These are phyloP conservation scores for Pimephales promelas DNA, from an alignment of 2,113 vertebrate species.

Conservation along the genomic window DNA sequence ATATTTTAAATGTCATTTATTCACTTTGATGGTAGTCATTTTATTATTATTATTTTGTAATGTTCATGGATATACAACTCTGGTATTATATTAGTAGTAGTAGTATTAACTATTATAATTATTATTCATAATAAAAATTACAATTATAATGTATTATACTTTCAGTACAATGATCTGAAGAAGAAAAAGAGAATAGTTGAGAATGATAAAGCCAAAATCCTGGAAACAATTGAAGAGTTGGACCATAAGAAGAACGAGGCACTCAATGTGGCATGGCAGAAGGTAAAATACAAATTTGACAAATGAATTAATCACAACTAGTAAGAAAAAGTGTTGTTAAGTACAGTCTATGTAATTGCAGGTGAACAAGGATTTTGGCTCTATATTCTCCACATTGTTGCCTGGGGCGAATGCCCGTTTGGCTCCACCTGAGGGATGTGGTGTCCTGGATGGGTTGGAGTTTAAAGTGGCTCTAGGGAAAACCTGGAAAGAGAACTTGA, in stretches of 20 bases:
- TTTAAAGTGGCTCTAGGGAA: slow-evolving; percentile 93
- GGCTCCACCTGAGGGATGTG: slow-evolving; percentile 75
- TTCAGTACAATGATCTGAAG: slow-evolving; percentile 92
- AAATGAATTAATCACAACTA: not conserved
- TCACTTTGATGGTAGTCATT: not conserved
- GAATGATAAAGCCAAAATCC: slow-evolving; percentile 91
- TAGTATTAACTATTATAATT: not conserved
- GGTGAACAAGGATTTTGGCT: slow-evolving; percentile 95
- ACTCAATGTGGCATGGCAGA: slow-evolving; percentile 90
- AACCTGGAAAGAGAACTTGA: slow-evolving; percentile 96
- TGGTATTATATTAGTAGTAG: not conserved
- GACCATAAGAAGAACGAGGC: slow-evolving; percentile 92
- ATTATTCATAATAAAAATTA: not conserved
- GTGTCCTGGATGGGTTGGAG: slow-evolving; percentile 83
- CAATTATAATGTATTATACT: not conserved
- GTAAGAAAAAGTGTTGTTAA: not conserved
- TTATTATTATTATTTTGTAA: not conserved
- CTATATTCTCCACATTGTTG: slow-evolving; percentile 92
- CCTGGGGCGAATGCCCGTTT: slow-evolving; percentile 89
- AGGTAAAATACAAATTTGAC: slow-evolving; percentile 73
- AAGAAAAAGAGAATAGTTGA: slow-evolving; percentile 94
- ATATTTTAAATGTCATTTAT: not conserved
- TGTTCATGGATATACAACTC: not conserved
- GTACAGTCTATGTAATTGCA: slow-evolving; percentile 62
- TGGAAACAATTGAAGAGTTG: slow-evolving; percentile 88